Conservation (phyloP, 2,797 vertebrate genomes). For the Clarias pachynema region DNA sequence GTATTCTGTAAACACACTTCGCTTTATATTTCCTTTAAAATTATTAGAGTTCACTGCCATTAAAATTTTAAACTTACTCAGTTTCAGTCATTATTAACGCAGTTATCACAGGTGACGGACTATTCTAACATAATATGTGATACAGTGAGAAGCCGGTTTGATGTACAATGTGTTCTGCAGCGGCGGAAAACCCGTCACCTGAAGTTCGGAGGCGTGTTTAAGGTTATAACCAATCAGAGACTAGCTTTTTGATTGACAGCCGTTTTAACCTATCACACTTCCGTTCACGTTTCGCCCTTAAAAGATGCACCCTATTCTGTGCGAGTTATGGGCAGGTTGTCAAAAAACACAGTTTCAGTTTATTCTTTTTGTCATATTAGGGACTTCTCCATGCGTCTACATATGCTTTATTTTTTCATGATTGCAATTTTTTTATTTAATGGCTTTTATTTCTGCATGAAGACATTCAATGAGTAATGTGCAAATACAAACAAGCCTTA, state of each 20-base stretch:
- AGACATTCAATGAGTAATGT: background rate
- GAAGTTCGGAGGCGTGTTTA: background rate
- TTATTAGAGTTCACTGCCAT: background rate
- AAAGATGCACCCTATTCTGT: background rate
- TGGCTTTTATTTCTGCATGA: background rate
- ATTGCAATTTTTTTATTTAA: background rate
- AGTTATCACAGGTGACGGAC: background rate
- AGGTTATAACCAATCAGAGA: slow-evolving; percentile 21
- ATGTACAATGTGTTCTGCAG: background rate
- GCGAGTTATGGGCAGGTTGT: background rate
- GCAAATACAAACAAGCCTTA: background rate
- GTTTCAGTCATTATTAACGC: slow-evolving; percentile 32
- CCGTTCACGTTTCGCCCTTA: background rate
- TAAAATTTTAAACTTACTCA: slow-evolving; percentile 28
- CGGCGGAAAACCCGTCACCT: background rate
- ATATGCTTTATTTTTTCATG: background rate
- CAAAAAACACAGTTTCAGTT: background rate
- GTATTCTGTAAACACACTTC: background rate
- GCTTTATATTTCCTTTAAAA: background rate
- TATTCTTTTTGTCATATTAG: background rate
- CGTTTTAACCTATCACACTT: background rate
- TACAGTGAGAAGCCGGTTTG: background rate
- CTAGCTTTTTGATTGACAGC: background rate
- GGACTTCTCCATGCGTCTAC: background rate
- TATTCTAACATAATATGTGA: background rate